Conservation (phyloP, 2,888 invertebrate genomes). For the Eudasyphora cyanicolor region DNA sequence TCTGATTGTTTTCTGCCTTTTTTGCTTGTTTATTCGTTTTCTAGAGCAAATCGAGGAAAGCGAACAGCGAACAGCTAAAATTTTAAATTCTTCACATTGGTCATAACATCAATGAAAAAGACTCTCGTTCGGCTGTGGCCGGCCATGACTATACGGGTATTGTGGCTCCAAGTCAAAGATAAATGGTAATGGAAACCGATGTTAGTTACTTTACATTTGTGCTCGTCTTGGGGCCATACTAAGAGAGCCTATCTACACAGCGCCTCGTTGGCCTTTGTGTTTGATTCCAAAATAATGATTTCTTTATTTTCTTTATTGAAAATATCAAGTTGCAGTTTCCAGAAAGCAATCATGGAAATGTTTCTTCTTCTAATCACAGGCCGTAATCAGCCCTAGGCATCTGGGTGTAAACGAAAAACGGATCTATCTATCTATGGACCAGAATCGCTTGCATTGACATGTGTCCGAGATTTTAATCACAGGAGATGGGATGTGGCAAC, state of each 20-base stretch:
- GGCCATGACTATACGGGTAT: neutral
- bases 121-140: neutral
- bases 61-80: neutral
- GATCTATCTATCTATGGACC: neutral
- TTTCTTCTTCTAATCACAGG: neutral
- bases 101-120: neutral
- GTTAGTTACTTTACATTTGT: neutral
- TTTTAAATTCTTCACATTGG: neutral
- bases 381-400: neutral
- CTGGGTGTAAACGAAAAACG: neutral
- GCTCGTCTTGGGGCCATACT: neutral
- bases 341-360: neutral
- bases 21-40: neutral
- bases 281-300: neutral
- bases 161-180: neutral
- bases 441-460: neutral
- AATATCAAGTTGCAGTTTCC: neutral
- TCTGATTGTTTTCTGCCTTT: neutral
- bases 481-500: neutral
- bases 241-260: neutral
- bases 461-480: conserved; percentile 1
- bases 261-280: neutral
- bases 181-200: neutral
- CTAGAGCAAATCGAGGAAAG: neutral
- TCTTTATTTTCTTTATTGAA: neutral